Evolutionary conservation across 1,140 invertebrate species (phyloP).

Genomic region (Drosophila rufa): DNA sequence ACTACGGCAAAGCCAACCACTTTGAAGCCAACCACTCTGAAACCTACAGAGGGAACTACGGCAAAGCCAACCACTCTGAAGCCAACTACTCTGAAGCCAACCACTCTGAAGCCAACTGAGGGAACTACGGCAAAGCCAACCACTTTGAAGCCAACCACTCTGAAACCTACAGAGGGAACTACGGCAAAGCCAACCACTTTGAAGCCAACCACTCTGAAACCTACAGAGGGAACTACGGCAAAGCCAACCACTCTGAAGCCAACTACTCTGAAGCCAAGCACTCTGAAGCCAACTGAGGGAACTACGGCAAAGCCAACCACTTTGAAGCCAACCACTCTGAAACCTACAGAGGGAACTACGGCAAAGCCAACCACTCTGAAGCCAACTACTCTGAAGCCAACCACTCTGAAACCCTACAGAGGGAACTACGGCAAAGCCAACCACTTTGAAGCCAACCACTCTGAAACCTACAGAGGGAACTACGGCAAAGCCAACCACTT

Average conservation of each 20-base stretch:
- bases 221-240: slow-evolving; percentile 4
- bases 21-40: slow-evolving; percentile 2
- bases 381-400: neutral
- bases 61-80: neutral
- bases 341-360: slow-evolving; percentile 7
- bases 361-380: neutral
- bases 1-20: slow-evolving; percentile 4
- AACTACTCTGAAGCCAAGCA: neutral
- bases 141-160: neutral
- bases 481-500: no score
- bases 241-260: neutral
- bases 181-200: slow-evolving; percentile 1
- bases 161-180: no score
- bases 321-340: neutral
- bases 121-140: slow-evolving; percentile 26
- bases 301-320: neutral
- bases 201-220: neutral
- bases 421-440: no score
- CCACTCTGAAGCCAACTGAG: neutral
- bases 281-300: neutral
- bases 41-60: neutral
- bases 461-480: no score
- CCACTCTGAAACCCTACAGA: no score
- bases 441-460: no score
- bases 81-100: slow-evolving; percentile 4